Conservation (phyloP, 2,888 invertebrate genomes). For the Hipparchia sbordonii region DNA sequence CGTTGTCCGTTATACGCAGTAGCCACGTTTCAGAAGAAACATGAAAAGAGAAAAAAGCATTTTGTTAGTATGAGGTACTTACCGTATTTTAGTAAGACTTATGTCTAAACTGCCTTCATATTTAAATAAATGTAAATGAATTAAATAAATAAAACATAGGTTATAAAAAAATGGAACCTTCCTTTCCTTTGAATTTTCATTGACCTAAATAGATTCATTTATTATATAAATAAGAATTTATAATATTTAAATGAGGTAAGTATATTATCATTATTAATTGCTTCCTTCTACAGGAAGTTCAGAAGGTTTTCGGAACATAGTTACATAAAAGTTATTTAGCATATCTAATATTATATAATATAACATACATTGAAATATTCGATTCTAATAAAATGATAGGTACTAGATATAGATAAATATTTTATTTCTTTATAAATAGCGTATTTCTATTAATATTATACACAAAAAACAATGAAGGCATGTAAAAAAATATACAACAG, state of each 20-base stretch:
- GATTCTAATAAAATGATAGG: too few relatives aligned
- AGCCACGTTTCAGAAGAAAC: slow-evolving; percentile 81
- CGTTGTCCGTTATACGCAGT: slow-evolving; percentile 63
- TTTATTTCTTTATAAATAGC: too few relatives aligned
- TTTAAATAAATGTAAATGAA: neutral
- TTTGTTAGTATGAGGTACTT: slow-evolving; percentile 78
- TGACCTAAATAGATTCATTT: slow-evolving; percentile 2
- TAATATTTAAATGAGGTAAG: too few relatives aligned
- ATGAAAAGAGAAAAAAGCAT: slow-evolving; percentile 83
- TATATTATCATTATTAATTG: neutral
- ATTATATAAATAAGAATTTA: too few relatives aligned
- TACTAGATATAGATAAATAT: too few relatives aligned
- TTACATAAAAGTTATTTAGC: too few relatives aligned
- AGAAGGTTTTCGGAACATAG: neutral
- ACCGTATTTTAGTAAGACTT: slow-evolving; percentile 50
- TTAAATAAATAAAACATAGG: slow-evolving; percentile 11
- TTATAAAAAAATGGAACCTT: neutral
- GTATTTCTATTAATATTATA: neutral
- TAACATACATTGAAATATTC: neutral
- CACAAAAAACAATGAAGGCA: slow-evolving; percentile 24
- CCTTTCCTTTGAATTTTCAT: neutral
- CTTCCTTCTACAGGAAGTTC: neutral
- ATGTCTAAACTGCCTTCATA: slow-evolving; percentile 40
- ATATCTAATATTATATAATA: too few relatives aligned
- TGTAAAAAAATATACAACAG: slow-evolving; percentile 35